Conservation (phyloP, 2,113 vertebrate species). For the Zosterops hypoxanthus region DNA sequence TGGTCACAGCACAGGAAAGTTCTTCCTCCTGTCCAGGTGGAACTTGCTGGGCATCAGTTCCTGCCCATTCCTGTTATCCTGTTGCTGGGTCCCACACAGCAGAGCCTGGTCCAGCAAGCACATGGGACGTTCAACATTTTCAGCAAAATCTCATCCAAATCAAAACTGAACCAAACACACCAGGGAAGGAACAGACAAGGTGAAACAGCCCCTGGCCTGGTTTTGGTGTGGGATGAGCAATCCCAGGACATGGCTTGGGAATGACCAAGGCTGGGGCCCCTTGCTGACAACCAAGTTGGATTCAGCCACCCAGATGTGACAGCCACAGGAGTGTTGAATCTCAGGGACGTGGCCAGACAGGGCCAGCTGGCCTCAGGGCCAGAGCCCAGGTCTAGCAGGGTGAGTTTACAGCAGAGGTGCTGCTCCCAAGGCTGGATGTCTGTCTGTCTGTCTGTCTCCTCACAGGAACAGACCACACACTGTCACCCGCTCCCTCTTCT, state of each 20-base stretch:
- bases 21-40: neutral
- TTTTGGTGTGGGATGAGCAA: neutral
- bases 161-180: neutral
- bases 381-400: neutral
- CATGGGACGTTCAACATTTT: neutral
- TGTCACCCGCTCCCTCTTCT: neutral
- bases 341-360: fast-evolving
- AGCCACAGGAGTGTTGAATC: neutral
- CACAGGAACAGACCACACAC: neutral
- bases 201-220: neutral
- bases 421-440: neutral
- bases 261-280: neutral
- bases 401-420: slow-evolving; percentile 19
- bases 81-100: fast-evolving
- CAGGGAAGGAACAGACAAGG: neutral
- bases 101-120: neutral
- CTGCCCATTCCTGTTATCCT: neutral
- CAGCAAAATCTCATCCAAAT: neutral
- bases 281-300: neutral
- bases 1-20: neutral
- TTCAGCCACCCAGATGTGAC: neutral
- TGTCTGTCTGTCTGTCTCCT: neutral
- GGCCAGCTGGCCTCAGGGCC: neutral
- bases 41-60: neutral
- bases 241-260: neutral